Conservation (phyloP, 2,888 invertebrate species). For the Pycnomerus fuliginosus region DNA sequence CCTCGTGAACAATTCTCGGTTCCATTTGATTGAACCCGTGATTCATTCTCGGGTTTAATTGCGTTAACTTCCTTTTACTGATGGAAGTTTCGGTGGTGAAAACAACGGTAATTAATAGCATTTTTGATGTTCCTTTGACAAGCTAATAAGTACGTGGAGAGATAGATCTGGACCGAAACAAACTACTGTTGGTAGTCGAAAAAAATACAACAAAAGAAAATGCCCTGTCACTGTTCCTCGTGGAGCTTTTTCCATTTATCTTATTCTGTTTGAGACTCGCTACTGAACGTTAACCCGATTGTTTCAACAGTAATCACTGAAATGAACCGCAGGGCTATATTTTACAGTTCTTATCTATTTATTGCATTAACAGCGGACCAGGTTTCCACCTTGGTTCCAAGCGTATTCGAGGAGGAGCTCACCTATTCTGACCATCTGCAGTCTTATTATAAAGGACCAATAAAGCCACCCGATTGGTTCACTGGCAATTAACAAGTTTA, state of each 20-base stretch:
- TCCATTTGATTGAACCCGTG: slow-evolving; percentile 22
- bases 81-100: not conserved
- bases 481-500: slow-evolving; percentile 51
- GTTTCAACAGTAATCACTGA: slow-evolving; percentile 41
- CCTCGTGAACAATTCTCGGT: slow-evolving; percentile 17
- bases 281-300: slow-evolving; percentile 28
- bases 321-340: slow-evolving; percentile 42
- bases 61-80: slow-evolving; percentile 19
- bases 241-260: not conserved
- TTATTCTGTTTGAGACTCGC: slow-evolving; percentile 3
- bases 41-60: slow-evolving; percentile 20
- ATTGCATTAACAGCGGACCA: slow-evolving; percentile 41
- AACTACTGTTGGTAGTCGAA: slow-evolving; percentile 28
- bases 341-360: slow-evolving; percentile 49
- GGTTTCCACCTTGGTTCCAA: slow-evolving; percentile 5
- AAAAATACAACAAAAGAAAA: slow-evolving; percentile 26
- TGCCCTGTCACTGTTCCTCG: slow-evolving; percentile 2
- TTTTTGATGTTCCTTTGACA: slow-evolving; percentile 27
- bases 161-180: slow-evolving; percentile 30
- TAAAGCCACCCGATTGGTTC: slow-evolving; percentile 48
- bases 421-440: slow-evolving; percentile 24
- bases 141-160: slow-evolving; percentile 29
- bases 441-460: slow-evolving; percentile 48
- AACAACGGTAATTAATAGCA: slow-evolving; percentile 7
- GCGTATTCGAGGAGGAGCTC: not conserved